phyloP scores from a whole-genome alignment of 1,140 invertebrate species.

The Drosophila sechellia region DNA sequence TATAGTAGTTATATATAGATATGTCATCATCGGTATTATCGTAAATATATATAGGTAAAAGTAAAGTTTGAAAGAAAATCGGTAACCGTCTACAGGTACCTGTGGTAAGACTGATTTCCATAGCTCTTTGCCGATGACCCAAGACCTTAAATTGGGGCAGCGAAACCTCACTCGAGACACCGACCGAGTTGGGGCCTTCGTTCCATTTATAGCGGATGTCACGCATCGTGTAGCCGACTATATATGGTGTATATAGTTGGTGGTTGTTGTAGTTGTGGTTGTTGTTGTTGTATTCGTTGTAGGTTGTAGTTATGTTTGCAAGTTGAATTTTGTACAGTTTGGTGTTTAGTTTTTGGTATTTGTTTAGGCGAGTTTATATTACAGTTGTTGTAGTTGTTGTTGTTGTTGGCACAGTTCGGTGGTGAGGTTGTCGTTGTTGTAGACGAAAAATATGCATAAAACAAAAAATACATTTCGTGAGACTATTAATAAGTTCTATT shows the following conservation, averaged over 20 bases:
- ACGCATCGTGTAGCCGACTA: constrained; percentile 98
- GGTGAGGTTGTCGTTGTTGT: constrained; percentile 68
- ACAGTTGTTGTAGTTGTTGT: constrained; percentile 45
- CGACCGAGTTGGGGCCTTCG: constrained; percentile 95
- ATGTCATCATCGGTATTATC: constrained; percentile 54
- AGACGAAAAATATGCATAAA: constrained; percentile 82
- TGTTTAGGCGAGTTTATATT: constrained; percentile 46
- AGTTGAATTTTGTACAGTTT: constrained; percentile 51
- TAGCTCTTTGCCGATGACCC: constrained; percentile 94
- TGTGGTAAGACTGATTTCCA: constrained; percentile 96
- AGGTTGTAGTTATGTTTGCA: constrained; percentile 42
- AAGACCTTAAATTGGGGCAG: constrained; percentile 97
- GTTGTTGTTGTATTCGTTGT: constrained; percentile 34
- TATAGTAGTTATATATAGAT: constrained; percentile 51
- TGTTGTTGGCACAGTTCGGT: constrained; percentile 68
- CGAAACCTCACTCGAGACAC: constrained; percentile 95
- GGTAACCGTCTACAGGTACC: constrained; percentile 89
- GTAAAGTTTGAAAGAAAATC: constrained; percentile 80
- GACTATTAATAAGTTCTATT: constrained; percentile 79
- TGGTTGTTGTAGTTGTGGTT: constrained; percentile 25
- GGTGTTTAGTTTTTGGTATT: constrained; percentile 34
- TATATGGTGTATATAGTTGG: constrained; percentile 58
- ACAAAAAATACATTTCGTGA: constrained; percentile 84
- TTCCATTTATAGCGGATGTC: constrained; percentile 98
- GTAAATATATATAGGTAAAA: constrained; percentile 65